Evolutionary conservation across 2,113 vertebrate genomes (phyloP).

Genomic region (Rhodinocichla rosea): DNA sequence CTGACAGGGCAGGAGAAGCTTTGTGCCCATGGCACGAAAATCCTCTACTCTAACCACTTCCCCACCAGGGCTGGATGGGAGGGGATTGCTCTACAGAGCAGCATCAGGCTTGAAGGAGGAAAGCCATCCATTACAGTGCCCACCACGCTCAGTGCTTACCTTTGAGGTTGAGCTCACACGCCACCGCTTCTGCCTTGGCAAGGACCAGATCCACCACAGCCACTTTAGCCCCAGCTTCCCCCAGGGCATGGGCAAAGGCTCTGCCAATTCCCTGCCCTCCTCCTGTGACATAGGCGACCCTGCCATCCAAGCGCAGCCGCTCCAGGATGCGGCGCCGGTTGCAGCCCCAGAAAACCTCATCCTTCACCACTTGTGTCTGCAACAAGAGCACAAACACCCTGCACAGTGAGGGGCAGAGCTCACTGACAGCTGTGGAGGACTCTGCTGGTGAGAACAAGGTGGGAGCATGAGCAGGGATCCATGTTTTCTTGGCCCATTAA

Average conservation of each 20-base stretch:
- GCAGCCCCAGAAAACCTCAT: constrained; percentile 75
- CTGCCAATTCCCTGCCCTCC: constrained; percentile 81
- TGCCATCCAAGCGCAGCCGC: constrained; percentile 73
- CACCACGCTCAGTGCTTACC: constrained; percentile 41
- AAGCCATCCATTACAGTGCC: accelerated
- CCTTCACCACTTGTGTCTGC: constrained; percentile 33
- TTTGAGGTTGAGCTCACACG: constrained; percentile 75
- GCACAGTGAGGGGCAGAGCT: neutral
- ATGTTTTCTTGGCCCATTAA: neutral
- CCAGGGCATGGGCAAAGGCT: constrained; percentile 76
- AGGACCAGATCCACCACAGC: constrained; percentile 74
- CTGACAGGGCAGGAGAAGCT: neutral
- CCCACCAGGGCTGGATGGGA: neutral
- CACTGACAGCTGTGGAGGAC: neutral
- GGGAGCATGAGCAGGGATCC: neutral
- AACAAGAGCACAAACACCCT: neutral
- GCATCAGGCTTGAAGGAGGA: neutral
- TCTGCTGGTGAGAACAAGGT: neutral
- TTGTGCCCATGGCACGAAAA: neutral
- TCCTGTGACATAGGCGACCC: constrained; percentile 77
- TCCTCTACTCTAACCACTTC: neutral
- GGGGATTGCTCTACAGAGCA: neutral
- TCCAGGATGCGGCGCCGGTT: constrained; percentile 65
- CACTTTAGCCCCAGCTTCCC: constrained; percentile 80
- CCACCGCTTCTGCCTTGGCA: constrained; percentile 73